Evolutionary conservation across 2,888 invertebrate genomes (phyloP).

Genomic region (Drosophila kambysellisi): DNA sequence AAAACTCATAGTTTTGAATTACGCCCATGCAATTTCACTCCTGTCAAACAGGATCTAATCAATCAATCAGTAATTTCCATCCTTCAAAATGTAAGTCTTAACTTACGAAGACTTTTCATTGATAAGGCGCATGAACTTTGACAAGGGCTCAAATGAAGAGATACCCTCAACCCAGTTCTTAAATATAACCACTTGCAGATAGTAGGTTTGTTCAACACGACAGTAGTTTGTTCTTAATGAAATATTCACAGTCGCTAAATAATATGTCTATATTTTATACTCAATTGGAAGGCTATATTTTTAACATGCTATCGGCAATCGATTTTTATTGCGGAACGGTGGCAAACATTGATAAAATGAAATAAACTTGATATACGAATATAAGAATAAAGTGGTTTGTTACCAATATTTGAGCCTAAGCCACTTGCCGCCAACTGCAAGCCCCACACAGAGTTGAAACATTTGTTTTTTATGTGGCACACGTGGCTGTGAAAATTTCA

Average conservation of each 20-base stretch:
- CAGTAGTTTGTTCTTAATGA: neutral
- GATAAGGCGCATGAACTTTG: constrained; percentile 1
- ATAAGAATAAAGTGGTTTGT: neutral
- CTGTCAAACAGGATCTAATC: neutral
- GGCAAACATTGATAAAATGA: neutral
- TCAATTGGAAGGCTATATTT: neutral
- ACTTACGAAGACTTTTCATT: neutral
- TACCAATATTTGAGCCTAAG: neutral
- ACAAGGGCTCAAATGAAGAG: neutral
- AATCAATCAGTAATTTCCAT: neutral
- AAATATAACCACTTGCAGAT: neutral
- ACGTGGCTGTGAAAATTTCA: constrained; percentile 53
- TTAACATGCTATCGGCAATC: neutral
- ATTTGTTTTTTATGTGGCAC: constrained; percentile 8
- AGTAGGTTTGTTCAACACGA: neutral
- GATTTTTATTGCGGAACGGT: neutral
- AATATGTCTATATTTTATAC: neutral
- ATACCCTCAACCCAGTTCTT: neutral
- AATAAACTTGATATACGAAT: neutral
- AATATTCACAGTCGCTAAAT: neutral
- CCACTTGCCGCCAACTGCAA: constrained; percentile 27
- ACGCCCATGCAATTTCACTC: neutral
- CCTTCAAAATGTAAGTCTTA: neutral
- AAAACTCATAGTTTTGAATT: neutral
- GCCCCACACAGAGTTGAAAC: too few species aligned